phyloP scores from a whole-genome alignment of 2,888 invertebrate species.

The Platycheirus rosarum region DNA sequence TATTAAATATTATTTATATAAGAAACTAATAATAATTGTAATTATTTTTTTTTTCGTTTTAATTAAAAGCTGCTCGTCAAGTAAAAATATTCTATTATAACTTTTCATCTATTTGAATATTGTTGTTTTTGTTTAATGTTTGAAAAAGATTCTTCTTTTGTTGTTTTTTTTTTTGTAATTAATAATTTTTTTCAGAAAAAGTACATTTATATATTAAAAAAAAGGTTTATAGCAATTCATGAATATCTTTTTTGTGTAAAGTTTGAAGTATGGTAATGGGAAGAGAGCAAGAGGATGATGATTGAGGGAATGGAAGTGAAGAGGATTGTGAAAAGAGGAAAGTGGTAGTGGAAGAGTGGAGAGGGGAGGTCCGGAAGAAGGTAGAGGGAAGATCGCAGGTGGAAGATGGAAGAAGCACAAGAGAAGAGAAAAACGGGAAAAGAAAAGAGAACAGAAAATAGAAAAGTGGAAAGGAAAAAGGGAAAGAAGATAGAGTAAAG shows the following conservation, averaged over 20 bases:
- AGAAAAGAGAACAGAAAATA: too few relatives aligned
- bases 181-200: conserved; percentile 41
- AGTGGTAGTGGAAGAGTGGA: too few relatives aligned
- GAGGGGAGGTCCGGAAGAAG: too few relatives aligned
- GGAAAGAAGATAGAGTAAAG: too few relatives aligned
- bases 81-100: conserved; percentile 74
- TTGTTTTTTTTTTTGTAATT: conserved; percentile 18
- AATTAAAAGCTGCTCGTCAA: conserved; percentile 63
- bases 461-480: too few relatives aligned
- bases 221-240: conserved; percentile 39
- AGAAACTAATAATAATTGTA: conserved; percentile 57
- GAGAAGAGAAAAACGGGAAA: too few relatives aligned
- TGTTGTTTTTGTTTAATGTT: conserved; percentile 56
- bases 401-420: too few relatives aligned
- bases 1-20: conserved; percentile 50
- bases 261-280: conserved; percentile 49
- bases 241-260: conserved; percentile 38
- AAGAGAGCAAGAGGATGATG: too few relatives aligned
- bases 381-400: too few relatives aligned
- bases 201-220: conserved; percentile 42
- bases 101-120: conserved; percentile 64
- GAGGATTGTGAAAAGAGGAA: too few relatives aligned
- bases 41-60: conserved; percentile 31
- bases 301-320: too few relatives aligned
- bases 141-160: conserved; percentile 53